Percentiles rank a stretch among this genome's conserved stretches.
phyloP scores from a whole-genome alignment of 2,888 invertebrate genomes.

The Ennomos fuscantarius region DNA sequence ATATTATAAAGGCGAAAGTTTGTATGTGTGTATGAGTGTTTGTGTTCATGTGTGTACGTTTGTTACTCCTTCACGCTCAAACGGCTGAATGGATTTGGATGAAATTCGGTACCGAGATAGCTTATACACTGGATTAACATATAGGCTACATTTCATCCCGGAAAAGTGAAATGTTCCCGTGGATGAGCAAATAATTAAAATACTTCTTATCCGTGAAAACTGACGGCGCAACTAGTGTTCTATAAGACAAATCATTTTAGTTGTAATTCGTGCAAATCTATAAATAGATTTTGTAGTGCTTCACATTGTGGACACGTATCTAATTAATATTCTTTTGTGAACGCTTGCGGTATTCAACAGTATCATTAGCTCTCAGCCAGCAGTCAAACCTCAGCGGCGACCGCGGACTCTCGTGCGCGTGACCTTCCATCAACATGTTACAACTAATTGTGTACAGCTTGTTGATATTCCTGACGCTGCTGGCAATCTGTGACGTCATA shows the following conservation, averaged over 20 bases:
- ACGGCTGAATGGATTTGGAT: too few relatives aligned
- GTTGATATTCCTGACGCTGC: slow-evolving; percentile 51
- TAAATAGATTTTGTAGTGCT: slow-evolving; percentile 2
- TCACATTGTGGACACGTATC: not conserved
- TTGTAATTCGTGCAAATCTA: not conserved
- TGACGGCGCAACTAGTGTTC: too few relatives aligned
- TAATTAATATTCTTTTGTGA: slow-evolving; percentile 25
- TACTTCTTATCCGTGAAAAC: too few relatives aligned
- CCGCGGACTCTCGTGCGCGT: slow-evolving; percentile 30
- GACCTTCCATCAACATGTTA: slow-evolving; percentile 48
- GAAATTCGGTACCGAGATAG: too few relatives aligned
- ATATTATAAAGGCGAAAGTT: too few relatives aligned
- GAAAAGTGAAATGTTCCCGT: too few relatives aligned
- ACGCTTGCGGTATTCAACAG: slow-evolving; percentile 9
- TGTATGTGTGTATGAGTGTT: too few relatives aligned
- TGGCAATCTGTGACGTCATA: slow-evolving; percentile 57
- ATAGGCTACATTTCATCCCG: too few relatives aligned
- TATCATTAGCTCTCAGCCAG: slow-evolving; percentile 5
- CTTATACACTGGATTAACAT: too few relatives aligned
- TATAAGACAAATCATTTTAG: not conserved
- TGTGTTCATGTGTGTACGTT: too few relatives aligned
- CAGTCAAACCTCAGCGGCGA: slow-evolving; percentile 39
- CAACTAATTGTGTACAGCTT: slow-evolving; percentile 55
- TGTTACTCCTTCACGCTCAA: too few relatives aligned
- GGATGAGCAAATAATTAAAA: too few relatives aligned